A percentile compares a stretch with the other conserved stretches of the same genome.
These are phyloP conservation scores for Sparidentex hasta DNA, from an alignment of 2,797 vertebrate species.

Conservation along the genomic window DNA sequence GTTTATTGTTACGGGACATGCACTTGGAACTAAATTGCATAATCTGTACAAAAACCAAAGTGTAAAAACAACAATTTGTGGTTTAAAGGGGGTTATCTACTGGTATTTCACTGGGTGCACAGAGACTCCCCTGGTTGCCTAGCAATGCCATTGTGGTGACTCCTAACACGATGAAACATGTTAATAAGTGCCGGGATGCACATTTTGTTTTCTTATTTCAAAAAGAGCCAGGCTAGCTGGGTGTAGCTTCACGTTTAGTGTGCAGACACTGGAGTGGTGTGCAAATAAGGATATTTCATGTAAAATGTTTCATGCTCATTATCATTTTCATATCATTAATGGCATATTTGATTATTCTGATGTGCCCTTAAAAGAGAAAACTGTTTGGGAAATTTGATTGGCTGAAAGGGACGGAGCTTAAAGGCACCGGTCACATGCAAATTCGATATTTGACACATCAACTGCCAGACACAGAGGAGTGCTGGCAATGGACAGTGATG, in stretches of 20 bases:
- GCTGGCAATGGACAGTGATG: no score
- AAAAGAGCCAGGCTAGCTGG: neutral
- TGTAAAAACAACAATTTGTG: neutral
- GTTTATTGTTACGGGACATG: neutral
- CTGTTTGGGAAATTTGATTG: no score
- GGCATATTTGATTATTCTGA: no score
- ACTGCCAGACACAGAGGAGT: no score
- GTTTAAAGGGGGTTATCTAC: neutral
- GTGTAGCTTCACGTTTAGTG: neutral
- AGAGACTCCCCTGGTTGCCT: neutral
- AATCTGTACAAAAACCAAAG: neutral
- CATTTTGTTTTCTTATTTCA: neutral
- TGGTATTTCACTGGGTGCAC: neutral
- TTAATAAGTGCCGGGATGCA: neutral
- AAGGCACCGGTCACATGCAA: no score
- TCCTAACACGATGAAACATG: slow-evolving; percentile 3
- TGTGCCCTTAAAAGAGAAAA: no score
- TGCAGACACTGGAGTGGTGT: neutral
- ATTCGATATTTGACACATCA: no score
- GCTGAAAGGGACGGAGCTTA: no score
- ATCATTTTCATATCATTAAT: no score
- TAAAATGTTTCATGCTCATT: no score
- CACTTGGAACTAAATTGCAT: no score
- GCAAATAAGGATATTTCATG: neutral
- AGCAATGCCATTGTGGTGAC: neutral